Base-by-base conservation (phyloP, 1,140 invertebrate genomes). In the Oscheius sp. region DNA sequence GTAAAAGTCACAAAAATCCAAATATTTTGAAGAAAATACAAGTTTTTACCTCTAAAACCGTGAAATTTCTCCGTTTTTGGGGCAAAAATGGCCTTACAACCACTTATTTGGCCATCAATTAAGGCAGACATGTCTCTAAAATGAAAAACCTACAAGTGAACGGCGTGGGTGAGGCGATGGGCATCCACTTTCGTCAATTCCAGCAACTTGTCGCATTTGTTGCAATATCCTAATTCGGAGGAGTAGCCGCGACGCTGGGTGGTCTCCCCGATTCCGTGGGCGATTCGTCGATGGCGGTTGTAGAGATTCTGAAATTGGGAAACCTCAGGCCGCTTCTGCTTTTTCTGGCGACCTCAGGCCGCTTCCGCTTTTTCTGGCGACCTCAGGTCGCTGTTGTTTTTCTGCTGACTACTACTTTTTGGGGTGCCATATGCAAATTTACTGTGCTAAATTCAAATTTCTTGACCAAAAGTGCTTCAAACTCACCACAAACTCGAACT, bases 401-500 rank as follows among this genome's bases (percentile, higher is more conserved):
- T n/a, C n/a, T n/a, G n/a, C n/a, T n/a, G n/a, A n/a, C n/a, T n/a
- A n/a, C n/a, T n/a, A n/a, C n/a, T n/a, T n/a, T n/a, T n/a, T n/a
- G n/a, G n/a, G n/a, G n/a, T n/a, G n/a, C n/a, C n/a, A n/a, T n/a
- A n/a, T n/a, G n/a, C n/a, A 45, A 13, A 45, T 45, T 20, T 20
- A n/a, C 20, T 13, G 13, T 20, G 13, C 20, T 20, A 13, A n/a
- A 45, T 13, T 13, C 13, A 45, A 13, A 13, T 20, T 45, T 20
- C 42, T 23, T 45, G 23, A 45, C 18, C 23, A 45, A 45, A 45
- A 45, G 42, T 45, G 42, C 23, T 31, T 61, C n/a, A 26, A 42
- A 20, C 18, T 3, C 23, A 66, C 62, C 49, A 38, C 29, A 42
- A 18, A 61, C n/a, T 68, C 31, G 29, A 74, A 74, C 45, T 68